Evolutionary conservation across 2,888 invertebrate genomes (phyloP), one percentile per base, ranked within the genome.

Genomic region (Trichopoda pennipes): DNA sequence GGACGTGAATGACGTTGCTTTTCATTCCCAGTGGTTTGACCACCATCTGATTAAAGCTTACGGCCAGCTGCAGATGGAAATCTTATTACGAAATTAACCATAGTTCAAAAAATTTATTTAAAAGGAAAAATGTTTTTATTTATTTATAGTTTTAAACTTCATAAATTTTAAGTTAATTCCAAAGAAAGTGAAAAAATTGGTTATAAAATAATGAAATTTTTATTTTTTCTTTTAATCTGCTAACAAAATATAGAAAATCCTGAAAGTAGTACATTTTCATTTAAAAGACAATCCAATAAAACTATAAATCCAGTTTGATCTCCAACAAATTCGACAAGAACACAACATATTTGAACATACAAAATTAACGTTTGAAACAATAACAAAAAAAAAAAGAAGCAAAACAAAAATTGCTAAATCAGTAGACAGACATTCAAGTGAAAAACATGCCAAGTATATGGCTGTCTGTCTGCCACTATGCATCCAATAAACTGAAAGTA

Each of bases 401-500:
- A n/a, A n/a, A n/a, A n/a, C 4, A 19, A 19, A 49, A 44, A 16
- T 16, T 17, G 3, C 12, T 28, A 28, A 51, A 53, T 42, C 28
- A 12, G 17, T 49, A 75, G 47, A 47, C 49, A 58, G 47, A 74
- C 23, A 53, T 12, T 17, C 49, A 23, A 9, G 53, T 19, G 8
- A 23, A 64, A 64, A 44, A 55, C 32, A 47, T 47, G 42, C n/a
- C 61, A 73, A 23, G 1, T 16, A 14, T 32, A 28, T 53, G 51
- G 28, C 9, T 47, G 35, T 35, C n/a, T 38, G 55, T 1, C 28
- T 28, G 28, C 28, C 28, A 7, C 7, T 4, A 28, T 4, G 8
- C 28, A 28, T 28, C 28, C 38, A 51, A 75, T 32, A 47, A 68
- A 73, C 73, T 60, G 74, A 69, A 81, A 73, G 77, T 77, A 56